phyloP scores from a whole-genome alignment of 2,113 vertebrate species.

The Callithrix jacchus region DNA sequence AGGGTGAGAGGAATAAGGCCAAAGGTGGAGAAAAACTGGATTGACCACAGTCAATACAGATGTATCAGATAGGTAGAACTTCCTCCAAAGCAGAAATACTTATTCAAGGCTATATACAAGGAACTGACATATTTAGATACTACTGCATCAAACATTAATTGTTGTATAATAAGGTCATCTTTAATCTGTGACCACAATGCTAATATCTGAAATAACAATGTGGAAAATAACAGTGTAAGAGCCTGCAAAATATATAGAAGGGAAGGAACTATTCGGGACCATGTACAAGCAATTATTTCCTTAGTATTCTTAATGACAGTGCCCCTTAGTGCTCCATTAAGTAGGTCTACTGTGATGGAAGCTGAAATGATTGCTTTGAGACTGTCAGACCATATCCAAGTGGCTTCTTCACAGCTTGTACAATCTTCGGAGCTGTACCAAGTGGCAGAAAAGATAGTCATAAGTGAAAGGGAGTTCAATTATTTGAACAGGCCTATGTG shows the following conservation, averaged over 20 bases:
- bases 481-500: conserved; percentile 45
- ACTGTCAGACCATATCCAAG: conserved; percentile 29
- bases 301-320: conserved; percentile 43
- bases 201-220: neutral
- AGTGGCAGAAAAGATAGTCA: conserved; percentile 37
- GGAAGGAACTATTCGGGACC: neutral
- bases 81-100: neutral
- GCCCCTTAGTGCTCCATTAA: neutral
- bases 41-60: neutral
- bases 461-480: conserved; percentile 24
- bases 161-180: neutral
- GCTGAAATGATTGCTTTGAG: conserved; percentile 40
- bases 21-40: neutral
- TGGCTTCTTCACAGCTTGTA: conserved; percentile 13
- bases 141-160: neutral
- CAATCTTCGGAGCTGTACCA: conserved; percentile 10
- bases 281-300: conserved; percentile 13
- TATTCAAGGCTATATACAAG: neutral
- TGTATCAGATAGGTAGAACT: neutral
- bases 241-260: neutral
- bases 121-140: neutral
- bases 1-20: neutral
- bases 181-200: neutral
- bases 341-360: conserved; percentile 21
- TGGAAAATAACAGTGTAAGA: neutral